Percentiles rank a stretch among this genome's conserved stretches.
These are phyloP conservation scores for Brachyopa scutellaris DNA, from an alignment of 2,888 invertebrate genomes.

Conservation along the genomic window DNA sequence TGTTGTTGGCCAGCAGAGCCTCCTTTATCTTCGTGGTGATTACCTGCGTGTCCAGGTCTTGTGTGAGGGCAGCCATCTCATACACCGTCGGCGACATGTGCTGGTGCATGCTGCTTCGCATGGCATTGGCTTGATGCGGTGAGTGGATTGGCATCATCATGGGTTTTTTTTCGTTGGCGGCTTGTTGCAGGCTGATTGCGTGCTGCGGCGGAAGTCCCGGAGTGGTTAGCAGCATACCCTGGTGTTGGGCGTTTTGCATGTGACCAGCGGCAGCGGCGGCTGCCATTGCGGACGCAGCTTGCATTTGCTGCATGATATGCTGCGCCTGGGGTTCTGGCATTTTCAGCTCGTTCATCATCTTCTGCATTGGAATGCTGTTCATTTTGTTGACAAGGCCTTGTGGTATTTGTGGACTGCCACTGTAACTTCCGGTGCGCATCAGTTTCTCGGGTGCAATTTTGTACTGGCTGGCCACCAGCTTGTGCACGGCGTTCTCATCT, in stretches of 20 bases:
- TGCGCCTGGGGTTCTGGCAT: conserved; percentile 87
- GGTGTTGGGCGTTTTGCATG: conserved; percentile 79
- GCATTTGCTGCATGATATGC: conserved; percentile 84
- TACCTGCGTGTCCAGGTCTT: conserved; percentile 97
- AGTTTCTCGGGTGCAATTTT: conserved; percentile 98
- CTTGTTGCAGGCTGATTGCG: conserved; percentile 86
- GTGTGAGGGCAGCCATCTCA: conserved; percentile 98
- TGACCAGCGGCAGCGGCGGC: conserved; percentile 77
- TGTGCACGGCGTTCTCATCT: conserved; percentile 97
- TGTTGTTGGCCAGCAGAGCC: conserved; percentile 96
- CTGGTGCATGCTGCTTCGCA: conserved; percentile 89
- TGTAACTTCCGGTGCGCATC: conserved; percentile 97
- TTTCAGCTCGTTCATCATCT: conserved; percentile 90
- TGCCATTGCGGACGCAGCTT: conserved; percentile 82
- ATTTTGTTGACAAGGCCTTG: conserved; percentile 88
- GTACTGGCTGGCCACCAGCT: conserved; percentile 97
- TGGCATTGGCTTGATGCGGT: conserved; percentile 86
- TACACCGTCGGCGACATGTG: conserved; percentile 97
- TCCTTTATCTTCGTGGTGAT: conserved; percentile 99
- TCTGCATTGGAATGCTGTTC: conserved; percentile 87
- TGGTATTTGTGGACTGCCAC: conserved; percentile 89
- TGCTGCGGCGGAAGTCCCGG: conserved; percentile 90
- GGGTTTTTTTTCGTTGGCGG: conserved; percentile 83
- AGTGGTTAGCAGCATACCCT: conserved; percentile 87
- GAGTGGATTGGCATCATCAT: conserved; percentile 85